A percentile compares a stretch with the other conserved stretches of the same genome.
Evolutionary conservation across 2,797 vertebrate species (phyloP).

Genomic region (Trachurus trachurus): DNA sequence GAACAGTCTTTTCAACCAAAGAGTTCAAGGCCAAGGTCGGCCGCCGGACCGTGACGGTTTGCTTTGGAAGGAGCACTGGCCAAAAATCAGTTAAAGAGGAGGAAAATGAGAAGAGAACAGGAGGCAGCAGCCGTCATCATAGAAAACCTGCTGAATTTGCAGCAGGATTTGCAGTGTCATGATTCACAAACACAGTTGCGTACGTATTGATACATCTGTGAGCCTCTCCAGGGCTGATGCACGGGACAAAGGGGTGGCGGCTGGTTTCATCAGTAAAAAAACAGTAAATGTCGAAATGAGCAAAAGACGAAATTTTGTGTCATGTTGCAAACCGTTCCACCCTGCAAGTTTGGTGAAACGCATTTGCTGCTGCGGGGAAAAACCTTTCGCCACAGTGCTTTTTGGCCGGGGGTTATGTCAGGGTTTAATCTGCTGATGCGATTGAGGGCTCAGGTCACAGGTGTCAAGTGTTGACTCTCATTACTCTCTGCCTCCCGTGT

Average conservation of each 20-base stretch:
- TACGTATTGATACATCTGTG: background rate
- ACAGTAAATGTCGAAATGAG: background rate
- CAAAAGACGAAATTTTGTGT: slow-evolving; percentile 8
- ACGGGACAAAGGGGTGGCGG: background rate
- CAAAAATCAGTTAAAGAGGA: background rate
- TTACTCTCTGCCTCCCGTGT: slow-evolving; percentile 20
- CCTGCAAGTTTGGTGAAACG: slow-evolving; percentile 10
- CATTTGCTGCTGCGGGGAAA: background rate
- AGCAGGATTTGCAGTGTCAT: background rate
- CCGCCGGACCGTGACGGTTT: background rate
- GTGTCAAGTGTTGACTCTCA: slow-evolving; percentile 19
- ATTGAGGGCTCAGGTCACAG: slow-evolving; percentile 32
- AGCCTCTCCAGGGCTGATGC: too few species aligned
- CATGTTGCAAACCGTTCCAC: background rate
- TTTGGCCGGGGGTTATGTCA: background rate
- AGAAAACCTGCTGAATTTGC: background rate
- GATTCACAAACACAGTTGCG: background rate
- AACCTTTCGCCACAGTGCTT: slow-evolving; percentile 5
- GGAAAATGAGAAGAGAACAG: background rate
- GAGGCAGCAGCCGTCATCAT: background rate
- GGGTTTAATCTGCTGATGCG: slow-evolving; percentile 46
- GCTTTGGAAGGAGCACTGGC: background rate
- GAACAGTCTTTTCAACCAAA: background rate
- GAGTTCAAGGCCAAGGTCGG: background rate
- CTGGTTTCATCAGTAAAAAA: background rate